These are phyloP conservation scores for Rallus limicola DNA, from an alignment of 2,113 vertebrate species.

Conservation along the genomic window DNA sequence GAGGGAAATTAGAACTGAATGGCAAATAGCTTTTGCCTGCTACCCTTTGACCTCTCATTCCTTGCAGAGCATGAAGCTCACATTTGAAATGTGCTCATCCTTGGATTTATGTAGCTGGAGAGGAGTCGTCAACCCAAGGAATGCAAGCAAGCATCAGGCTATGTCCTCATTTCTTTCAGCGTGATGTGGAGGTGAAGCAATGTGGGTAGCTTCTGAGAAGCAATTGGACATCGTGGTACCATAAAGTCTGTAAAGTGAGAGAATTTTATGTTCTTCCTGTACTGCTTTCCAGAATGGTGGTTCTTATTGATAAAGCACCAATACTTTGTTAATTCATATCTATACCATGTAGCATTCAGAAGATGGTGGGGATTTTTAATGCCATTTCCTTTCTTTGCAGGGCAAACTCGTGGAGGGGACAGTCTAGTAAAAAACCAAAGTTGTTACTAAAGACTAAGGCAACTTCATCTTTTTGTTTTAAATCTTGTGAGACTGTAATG, in stretches of 20 bases:
- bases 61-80: conserved; percentile 22
- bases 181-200: not conserved
- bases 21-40: conserved; percentile 73
- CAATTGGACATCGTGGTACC: not conserved
- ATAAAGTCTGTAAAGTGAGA: not conserved
- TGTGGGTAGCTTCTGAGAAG: conserved; percentile 1
- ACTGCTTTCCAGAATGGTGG: not conserved
- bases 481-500: not conserved
- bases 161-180: not conserved
- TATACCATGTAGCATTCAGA: not conserved
- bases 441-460: not conserved
- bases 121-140: not conserved
- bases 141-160: not conserved
- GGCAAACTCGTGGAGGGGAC: not conserved
- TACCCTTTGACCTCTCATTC: conserved; percentile 61
- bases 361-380: conserved; percentile 14
- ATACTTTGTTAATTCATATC: conserved; percentile 1
- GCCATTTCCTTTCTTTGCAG: conserved; percentile 27
- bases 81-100: not conserved
- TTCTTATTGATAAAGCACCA: conserved; percentile 32
- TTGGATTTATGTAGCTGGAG: conserved; percentile 22
- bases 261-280: not conserved
- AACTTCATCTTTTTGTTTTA: not conserved
- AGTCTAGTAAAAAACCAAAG: not conserved
- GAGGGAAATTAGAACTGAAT: conserved; percentile 76